A percentile compares a stretch with the other conserved stretches of the same genome.
Conservation (phyloP, 2,888 invertebrate genomes). For the Cremastinae sp. region DNA sequence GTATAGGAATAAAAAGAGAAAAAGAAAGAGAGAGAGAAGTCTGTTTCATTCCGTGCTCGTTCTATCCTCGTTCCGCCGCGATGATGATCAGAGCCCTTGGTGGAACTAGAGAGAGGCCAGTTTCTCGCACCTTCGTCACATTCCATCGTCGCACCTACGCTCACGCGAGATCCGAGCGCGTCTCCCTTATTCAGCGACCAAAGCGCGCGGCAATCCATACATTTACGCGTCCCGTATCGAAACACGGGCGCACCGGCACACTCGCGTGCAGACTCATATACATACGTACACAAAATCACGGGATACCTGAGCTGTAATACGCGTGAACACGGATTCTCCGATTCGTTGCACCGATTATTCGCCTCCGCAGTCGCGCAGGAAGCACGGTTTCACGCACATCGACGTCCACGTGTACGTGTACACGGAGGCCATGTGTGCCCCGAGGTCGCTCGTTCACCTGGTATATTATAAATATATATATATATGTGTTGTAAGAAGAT, state of each 20-base stretch:
- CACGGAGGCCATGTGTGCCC: slow-evolving; percentile 16
- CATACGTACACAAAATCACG: not conserved
- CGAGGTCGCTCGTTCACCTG: slow-evolving; percentile 20
- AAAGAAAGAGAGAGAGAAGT: slow-evolving; percentile 30
- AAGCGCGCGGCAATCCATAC: slow-evolving; percentile 11
- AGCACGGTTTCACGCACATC: slow-evolving; percentile 47
- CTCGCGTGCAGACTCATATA: not conserved
- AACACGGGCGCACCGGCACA: not conserved
- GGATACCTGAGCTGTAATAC: slow-evolving; percentile 49
- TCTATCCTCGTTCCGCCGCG: slow-evolving; percentile 29
- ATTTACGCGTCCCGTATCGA: not conserved
- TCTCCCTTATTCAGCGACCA: slow-evolving; percentile 45
- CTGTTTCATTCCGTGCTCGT: slow-evolving; percentile 14
- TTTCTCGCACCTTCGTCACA: slow-evolving; percentile 54
- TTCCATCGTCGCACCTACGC: slow-evolving; percentile 61
- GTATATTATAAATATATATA: slow-evolving; percentile 1
- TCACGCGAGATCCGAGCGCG: slow-evolving; percentile 50
- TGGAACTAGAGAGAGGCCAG: slow-evolving; percentile 36
- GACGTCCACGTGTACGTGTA: no score
- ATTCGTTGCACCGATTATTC: slow-evolving; percentile 57
- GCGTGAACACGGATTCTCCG: slow-evolving; percentile 57
- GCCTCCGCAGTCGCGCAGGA: slow-evolving; percentile 39
- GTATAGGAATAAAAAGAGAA: no score
- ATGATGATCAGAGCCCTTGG: slow-evolving; percentile 29
- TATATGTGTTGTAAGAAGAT: no score